Conservation (phyloP, 2,888 invertebrate species). For the Dendrolimus houi region DNA sequence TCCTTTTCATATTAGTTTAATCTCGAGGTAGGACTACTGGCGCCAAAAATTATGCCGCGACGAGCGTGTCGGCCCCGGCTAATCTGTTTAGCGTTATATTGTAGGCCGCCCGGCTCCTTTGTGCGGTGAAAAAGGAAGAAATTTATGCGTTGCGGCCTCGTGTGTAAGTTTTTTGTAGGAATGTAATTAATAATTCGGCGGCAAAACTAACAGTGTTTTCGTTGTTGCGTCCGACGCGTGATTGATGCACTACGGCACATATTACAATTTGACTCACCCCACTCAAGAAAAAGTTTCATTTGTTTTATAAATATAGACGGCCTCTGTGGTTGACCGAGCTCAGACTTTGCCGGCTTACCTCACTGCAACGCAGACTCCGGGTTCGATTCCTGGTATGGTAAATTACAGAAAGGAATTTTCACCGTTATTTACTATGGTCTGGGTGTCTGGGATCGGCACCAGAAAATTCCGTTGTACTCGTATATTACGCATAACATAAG, state of each 20-base stretch:
- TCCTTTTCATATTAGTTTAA: conserved; percentile 77
- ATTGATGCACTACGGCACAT: conserved; percentile 53
- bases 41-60: conserved; percentile 75
- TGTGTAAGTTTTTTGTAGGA: conserved; percentile 73
- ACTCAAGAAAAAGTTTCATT: too few species aligned
- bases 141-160: conserved; percentile 74
- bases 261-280: background rate
- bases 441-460: too few species aligned
- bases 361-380: too few species aligned
- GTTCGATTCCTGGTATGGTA: too few species aligned
- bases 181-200: conserved; percentile 78
- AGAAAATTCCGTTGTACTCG: too few species aligned
- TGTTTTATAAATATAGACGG: too few species aligned
- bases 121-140: conserved; percentile 75
- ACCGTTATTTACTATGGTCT: too few species aligned
- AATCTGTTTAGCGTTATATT: conserved; percentile 73
- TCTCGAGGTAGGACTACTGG: conserved; percentile 74
- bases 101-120: conserved; percentile 63
- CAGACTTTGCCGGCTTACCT: too few species aligned
- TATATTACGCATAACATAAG: too few species aligned
- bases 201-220: conserved; percentile 78
- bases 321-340: too few species aligned
- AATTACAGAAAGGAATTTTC: too few species aligned
- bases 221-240: conserved; percentile 56
- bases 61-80: conserved; percentile 65